Evolutionary conservation across 2,113 vertebrate species (phyloP).

Genomic region (Lampris incognitus): DNA sequence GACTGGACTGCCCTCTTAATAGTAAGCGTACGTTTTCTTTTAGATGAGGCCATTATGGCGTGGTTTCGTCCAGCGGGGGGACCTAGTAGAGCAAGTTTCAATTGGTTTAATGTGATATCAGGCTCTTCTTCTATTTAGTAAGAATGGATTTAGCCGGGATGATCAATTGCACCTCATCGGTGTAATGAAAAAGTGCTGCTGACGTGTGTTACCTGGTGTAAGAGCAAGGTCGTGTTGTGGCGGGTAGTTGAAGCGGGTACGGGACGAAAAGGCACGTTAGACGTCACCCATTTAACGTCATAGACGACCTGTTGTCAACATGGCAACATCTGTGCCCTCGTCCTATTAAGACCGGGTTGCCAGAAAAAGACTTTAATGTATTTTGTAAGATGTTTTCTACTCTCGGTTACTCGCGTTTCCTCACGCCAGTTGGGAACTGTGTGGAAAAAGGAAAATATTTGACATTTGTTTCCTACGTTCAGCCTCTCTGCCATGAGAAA

Average conservation of each 20-base stretch:
- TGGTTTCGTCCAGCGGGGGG: constrained; percentile 4
- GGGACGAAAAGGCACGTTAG: neutral
- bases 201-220: too few relatives aligned
- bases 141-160: too few relatives aligned
- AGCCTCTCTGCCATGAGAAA: constrained; percentile 34
- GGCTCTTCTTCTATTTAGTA: too few relatives aligned
- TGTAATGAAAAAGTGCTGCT: too few relatives aligned
- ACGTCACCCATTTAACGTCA: neutral
- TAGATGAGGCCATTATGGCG: neutral
- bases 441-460: constrained; percentile 18
- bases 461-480: constrained; percentile 49
- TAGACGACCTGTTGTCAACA: neutral
- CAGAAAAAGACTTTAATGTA: constrained; percentile 43
- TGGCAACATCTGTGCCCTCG: neutral
- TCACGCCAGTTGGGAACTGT: constrained; percentile 21
- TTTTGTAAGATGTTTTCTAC: constrained; percentile 60
- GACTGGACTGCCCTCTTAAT: neutral
- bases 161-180: too few relatives aligned
- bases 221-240: neutral
- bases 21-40: constrained; percentile 1
- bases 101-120: neutral
- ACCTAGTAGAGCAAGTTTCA: neutral
- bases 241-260: neutral
- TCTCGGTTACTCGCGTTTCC: constrained; percentile 22
- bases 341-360: neutral